Base-by-base conservation (phyloP, 2,113 vertebrate genomes). In the Cyprinodon variegatus region DNA sequence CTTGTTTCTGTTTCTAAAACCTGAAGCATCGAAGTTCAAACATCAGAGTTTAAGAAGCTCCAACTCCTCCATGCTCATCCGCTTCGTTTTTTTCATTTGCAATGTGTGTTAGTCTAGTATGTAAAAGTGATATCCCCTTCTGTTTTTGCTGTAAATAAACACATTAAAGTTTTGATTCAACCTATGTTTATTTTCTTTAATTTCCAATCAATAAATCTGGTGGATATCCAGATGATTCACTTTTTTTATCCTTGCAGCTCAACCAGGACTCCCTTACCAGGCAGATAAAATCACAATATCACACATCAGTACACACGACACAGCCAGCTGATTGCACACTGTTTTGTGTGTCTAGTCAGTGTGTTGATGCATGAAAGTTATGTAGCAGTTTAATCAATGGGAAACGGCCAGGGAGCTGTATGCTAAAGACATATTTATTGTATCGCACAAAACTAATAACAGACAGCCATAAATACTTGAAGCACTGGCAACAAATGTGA, bases 111-210 rank as follows among this genome's bases (percentile, higher is more conserved):
- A 29, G 40, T 20, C 15, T 53, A 2, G 5, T 53, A 17, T 53
- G 15, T 53, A 15, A n/a, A 8, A 2, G 4, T 45, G 43, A 11
- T 57, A 57, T 10, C 15, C 14, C 50, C 15, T 2, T 48, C 13
- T 37, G n/a, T 66, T 0, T 68, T 43, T 2, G 1, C 57, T 76
- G 29, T 78, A 38, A 77, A 80, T 77, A 43, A 61, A 78, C n/a
- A 63, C 3, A 53, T 70, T 67, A 41, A 77, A 48, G 50, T 1
- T n/a, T 71, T 57, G 38, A 38, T 41, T 61, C 60, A n/a, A 73
- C 43, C 14, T 72, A 0, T 38, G 29, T 29, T 5, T 5, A 11
- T 5, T 0, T 53, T 50, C 15, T 39, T 7, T 29, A 2, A 6
- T 22, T 60, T 60, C 11, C 9, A 17, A n/a, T 40, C 12, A 68